Evolutionary conservation across 2,113 vertebrate genomes (phyloP), one percentile per base, ranked within the genome.

Genomic region (Eptesicus fuscus): DNA sequence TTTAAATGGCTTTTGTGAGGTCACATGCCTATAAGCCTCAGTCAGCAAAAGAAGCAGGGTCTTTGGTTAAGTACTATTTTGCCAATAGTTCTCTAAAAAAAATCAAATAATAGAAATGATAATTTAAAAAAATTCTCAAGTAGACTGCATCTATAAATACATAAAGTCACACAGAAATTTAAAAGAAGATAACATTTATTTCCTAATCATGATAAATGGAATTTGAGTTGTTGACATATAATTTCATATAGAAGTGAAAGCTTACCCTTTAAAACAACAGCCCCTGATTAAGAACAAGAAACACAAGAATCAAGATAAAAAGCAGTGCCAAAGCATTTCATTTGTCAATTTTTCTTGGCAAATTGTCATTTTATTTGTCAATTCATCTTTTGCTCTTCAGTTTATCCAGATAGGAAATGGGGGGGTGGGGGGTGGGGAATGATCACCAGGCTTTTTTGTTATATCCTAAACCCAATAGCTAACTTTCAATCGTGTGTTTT

Each of bases 341-440:
- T 96, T 96, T 94, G 59, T 35, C 47, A 69, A 1, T 90, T 92
- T 93, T 93, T 93, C 80, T 93, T 96, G 77, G 95, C 92, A 90
- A 92, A 94, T 47, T 79, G 61, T 32, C 37, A 80, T 71, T 92
- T 94, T 88, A 93, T 97, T 96, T 94, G 67, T 76, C 80, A 40
- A 42, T 93, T 93, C 65, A 83, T 88, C n/a, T 69, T 77, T 88
- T 69, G 16, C 44, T 92, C 80, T 95, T 90, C 63, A 85, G 67
- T 96, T 80, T 67, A 42, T 91, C 32, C 63, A 32, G 87, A 49
- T 40, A 86, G 85, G 13, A 96, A 88, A 86, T 53, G 25, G 71
- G 40, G 63, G 28, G 59, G n/a, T n/a, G n/a, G n/a, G n/a, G n/a
- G n/a, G n/a, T n/a, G n/a, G n/a, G 88, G 90, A 71, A 74, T 85